Conservation (phyloP, 2,113 vertebrate genomes). For the Pantherophis guttatus region DNA sequence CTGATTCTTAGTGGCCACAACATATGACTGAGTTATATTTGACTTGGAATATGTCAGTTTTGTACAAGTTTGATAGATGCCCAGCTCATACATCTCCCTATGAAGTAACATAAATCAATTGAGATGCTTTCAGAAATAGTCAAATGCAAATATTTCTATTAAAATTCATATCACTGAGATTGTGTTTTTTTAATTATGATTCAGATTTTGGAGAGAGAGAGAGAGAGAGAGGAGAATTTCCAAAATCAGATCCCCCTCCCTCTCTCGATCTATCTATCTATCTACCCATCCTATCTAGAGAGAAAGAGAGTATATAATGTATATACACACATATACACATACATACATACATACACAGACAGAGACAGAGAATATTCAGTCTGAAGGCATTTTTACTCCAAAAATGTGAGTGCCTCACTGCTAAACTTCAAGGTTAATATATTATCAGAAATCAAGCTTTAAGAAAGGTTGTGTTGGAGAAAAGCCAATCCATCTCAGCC, state of each 20-base stretch:
- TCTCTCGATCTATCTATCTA: too few species aligned
- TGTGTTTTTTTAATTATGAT: neutral
- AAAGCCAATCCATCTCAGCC: conserved; percentile 1
- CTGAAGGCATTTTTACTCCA: neutral
- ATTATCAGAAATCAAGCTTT: neutral
- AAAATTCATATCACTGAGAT: neutral
- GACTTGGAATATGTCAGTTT: neutral
- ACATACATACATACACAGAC: too few species aligned
- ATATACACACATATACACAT: too few species aligned
- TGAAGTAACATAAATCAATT: neutral
- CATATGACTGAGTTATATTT: neutral
- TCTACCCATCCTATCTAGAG: too few species aligned
- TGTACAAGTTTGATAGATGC: neutral
- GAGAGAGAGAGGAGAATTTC: too few species aligned
- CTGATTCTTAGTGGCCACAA: neutral
- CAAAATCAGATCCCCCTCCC: too few species aligned
- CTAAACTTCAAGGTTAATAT: neutral
- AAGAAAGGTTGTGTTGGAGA: neutral
- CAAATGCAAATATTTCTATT: neutral
- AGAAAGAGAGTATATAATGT: too few species aligned
- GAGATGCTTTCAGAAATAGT: neutral
- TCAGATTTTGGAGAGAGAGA: neutral
- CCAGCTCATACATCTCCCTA: neutral
- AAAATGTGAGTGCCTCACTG: neutral
- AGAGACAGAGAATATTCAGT: neutral